Base-by-base conservation (phyloP, 1,140 invertebrate species). In the Drosophila pruinosa region DNA sequence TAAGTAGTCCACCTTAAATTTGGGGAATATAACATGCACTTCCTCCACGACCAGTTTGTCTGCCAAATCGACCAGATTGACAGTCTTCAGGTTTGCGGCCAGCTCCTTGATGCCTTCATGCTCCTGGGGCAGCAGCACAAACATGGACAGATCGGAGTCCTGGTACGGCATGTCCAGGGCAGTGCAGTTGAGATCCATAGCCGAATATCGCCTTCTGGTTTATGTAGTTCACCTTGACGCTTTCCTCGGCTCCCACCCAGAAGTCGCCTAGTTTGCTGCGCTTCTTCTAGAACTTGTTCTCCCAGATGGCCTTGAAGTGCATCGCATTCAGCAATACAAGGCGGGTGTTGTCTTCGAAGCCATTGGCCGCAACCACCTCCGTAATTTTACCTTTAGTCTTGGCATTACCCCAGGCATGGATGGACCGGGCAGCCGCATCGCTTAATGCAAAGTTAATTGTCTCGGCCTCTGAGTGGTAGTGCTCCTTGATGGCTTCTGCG, bases 271-370 rank as follows among this genome's bases (percentile, higher is more conserved):
- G 89, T 38, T 90, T 89, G 19, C 79, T 89, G 45, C 90, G 90
- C 67, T 81, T 56, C 31, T 57, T 24, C 24, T 91, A 67, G 81
- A 93, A 93, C 45, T 73, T 75, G 62, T 91, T 39, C 38, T 75
- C 50, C 93, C 93, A 93, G 47, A 54, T 67, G 14, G 92, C 96
- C 92, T 97, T 97, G 91, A 98, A 98, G 89, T 97, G 97, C 36
- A 98, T 93, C 4, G 96, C 96, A 92, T 97, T 98, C 1, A 97
- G 92, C 0, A 98, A 91, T 4, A 98, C 93, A 17, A 97, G 63
- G 57, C 92, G 93, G 72, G 94, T 94, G 22, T 92, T 75, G n/a
- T 86, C 70, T 61, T 93, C 75, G 2, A 96, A 91, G 70, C 91
- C 91, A 77, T 92, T 93, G 77, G 91, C 58, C 22, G 92, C 75